These are phyloP conservation scores for Trichonephila clavata DNA, from an alignment of 1,140 invertebrate genomes.

Conservation along the genomic window DNA sequence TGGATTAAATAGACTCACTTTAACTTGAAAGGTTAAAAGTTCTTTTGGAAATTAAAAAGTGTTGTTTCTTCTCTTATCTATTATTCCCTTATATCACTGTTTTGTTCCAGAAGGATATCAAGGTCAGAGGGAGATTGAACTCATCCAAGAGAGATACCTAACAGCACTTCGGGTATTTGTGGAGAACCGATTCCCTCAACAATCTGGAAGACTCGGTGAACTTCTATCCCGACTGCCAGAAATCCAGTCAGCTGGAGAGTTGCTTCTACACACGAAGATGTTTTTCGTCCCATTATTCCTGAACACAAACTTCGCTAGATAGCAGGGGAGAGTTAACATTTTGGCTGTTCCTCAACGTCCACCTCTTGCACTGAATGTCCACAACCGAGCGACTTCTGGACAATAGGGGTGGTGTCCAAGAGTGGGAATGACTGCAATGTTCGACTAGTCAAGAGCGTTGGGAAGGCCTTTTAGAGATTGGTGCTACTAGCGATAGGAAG, in stretches of 20 bases:
- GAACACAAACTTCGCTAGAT: conserved; percentile 86
- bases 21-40: too few relatives aligned
- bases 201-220: conserved; percentile 92
- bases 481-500: conserved; percentile 7
- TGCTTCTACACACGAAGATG: conserved; percentile 97
- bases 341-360: conserved; percentile 33
- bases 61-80: neutral
- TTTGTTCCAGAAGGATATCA: conserved; percentile 59
- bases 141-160: conserved; percentile 95
- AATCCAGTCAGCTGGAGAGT: conserved; percentile 95
- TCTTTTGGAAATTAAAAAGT: too few relatives aligned
- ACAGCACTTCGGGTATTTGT: conserved; percentile 93
- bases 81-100: neutral
- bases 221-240: conserved; percentile 93
- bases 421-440: conserved; percentile 46
- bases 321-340: conserved; percentile 17
- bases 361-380: conserved; percentile 37
- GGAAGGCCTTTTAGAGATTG: neutral
- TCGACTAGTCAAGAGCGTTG: conserved; percentile 71
- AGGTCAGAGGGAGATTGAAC: conserved; percentile 87
- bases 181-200: conserved; percentile 92
- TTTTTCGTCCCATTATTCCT: conserved; percentile 99
- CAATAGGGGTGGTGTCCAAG: conserved; percentile 28
- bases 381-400: neutral
- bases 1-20: too few relatives aligned